Evolutionary conservation across 2,113 vertebrate species (phyloP), one percentile per base, ranked within the genome.

Genomic region (Perca flavescens): DNA sequence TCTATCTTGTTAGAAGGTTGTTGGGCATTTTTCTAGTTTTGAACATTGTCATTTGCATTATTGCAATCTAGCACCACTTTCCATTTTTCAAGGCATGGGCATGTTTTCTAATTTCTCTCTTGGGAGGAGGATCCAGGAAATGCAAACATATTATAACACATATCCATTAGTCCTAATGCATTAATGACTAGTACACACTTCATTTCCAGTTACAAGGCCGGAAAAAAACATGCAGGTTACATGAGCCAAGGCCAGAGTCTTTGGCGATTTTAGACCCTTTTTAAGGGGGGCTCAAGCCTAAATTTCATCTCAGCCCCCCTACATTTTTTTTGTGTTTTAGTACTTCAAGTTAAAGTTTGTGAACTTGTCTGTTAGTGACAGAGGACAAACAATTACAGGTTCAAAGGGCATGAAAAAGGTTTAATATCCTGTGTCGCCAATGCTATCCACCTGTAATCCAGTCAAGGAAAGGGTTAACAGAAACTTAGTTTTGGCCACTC

Each of bases 81-180:
- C 19, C 21, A 12, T 22, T 65, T 54, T 40, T 47, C 36, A 66
- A 46, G 52, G 75, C 2, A 49, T 19, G 62, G 66, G 11, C 40
- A 43, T 84, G 43, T 71, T 79, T 74, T 12, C 8, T 68, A n/a
- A 80, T 83, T 69, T 70, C 14, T 69, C 84, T 61, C 36, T 64
- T 22, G 79, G 57, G 76, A 86, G 13, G 3, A 13, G 43, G 65
- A 62, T 61, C 73, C 87, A 79, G 89, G 87, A 91, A 91, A 70
- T 85, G 80, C 79, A 50, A 63, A 15, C 19, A 40, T 12, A 58
- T 49, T 77, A 12, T 28, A 49, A 34, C 9, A 43, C 17, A 61
- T 68, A 76, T 81, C 77, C 86, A 90, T 90, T 84, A 86, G 83
- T 79, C 56, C 54, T 83, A 62, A 81, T 83, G 83, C 61, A 79